These are phyloP conservation scores for Saccopteryx leptura DNA, from an alignment of 2,113 vertebrate species.

Conservation along the genomic window DNA sequence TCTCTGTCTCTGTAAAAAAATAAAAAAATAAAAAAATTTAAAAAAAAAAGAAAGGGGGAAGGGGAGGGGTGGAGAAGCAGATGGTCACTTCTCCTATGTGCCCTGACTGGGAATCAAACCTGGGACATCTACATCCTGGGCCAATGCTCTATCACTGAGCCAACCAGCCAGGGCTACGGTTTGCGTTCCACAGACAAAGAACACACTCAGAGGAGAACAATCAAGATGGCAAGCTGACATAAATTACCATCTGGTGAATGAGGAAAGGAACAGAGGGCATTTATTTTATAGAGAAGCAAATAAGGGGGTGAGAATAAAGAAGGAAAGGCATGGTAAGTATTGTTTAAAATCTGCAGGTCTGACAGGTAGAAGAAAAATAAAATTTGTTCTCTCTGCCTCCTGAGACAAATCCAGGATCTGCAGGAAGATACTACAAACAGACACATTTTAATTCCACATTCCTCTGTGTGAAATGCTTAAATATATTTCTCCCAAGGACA, in stretches of 20 bases:
- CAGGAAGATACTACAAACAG: not conserved
- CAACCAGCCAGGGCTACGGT: not conserved
- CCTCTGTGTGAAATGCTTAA: slow-evolving; percentile 31
- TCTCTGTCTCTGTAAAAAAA: no score
- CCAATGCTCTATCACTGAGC: no score
- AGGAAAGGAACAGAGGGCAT: not conserved
- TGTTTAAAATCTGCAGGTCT: not conserved
- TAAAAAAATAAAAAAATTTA: no score
- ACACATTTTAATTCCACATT: slow-evolving; percentile 32
- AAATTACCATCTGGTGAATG: not conserved
- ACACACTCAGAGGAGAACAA: not conserved
- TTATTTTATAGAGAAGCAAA: not conserved
- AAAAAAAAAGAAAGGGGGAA: no score
- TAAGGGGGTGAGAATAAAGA: not conserved
- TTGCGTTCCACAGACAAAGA: not conserved
- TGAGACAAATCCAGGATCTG: not conserved
- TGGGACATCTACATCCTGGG: no score
- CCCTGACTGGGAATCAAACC: no score
- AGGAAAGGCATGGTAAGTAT: not conserved
- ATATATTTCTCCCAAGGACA: not conserved
- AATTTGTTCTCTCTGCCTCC: not conserved
- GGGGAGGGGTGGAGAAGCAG: no score
- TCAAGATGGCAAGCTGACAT: not conserved
- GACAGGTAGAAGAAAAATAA: not conserved
- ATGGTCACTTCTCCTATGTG: no score